Percentiles rank a stretch among this genome's conserved stretches.
phyloP scores from a whole-genome alignment of 2,888 invertebrate genomes.

The Miltochrista miniata region DNA sequence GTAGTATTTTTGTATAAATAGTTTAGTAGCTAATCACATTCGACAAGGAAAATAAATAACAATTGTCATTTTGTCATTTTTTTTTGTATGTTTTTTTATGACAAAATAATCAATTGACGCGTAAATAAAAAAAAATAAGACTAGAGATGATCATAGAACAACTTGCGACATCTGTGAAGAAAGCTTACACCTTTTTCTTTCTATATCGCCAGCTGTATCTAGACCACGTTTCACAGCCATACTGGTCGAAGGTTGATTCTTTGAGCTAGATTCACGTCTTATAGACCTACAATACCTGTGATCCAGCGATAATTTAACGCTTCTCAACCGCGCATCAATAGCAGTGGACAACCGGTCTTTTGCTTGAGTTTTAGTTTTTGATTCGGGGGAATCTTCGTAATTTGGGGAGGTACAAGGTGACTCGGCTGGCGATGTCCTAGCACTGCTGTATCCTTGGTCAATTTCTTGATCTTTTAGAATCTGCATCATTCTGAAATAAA shows the following conservation, averaged over 20 bases:
- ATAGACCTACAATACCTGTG: slow-evolving; percentile 65
- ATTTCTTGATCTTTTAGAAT: slow-evolving; percentile 65
- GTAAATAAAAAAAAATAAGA: slow-evolving; percentile 40
- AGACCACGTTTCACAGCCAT: slow-evolving; percentile 69
- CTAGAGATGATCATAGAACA: slow-evolving; percentile 68
- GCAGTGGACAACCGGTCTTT: slow-evolving; percentile 55
- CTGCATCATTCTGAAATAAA: slow-evolving; percentile 71
- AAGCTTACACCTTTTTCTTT: slow-evolving; percentile 67
- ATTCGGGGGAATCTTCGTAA: slow-evolving; percentile 57
- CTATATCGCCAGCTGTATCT: slow-evolving; percentile 60
- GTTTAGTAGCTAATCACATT: background rate
- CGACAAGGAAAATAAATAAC: slow-evolving; percentile 4
- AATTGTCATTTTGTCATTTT: background rate
- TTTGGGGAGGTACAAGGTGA: slow-evolving; percentile 65
- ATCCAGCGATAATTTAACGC: slow-evolving; percentile 58
- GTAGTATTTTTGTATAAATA: slow-evolving; percentile 2
- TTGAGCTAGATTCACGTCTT: slow-evolving; percentile 65
- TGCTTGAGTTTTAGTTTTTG: slow-evolving; percentile 50
- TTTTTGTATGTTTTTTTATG: slow-evolving; percentile 4
- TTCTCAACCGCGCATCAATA: slow-evolving; percentile 57
- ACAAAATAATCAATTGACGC: slow-evolving; percentile 27
- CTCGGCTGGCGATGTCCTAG: slow-evolving; percentile 63
- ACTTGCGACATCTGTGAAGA: slow-evolving; percentile 69
- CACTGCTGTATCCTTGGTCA: slow-evolving; percentile 74
- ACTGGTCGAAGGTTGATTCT: slow-evolving; percentile 53